A percentile compares a stretch with the other conserved stretches of the same genome.
Evolutionary conservation across 2,797 vertebrate species (phyloP).

Genomic region (Falco biarmicus): DNA sequence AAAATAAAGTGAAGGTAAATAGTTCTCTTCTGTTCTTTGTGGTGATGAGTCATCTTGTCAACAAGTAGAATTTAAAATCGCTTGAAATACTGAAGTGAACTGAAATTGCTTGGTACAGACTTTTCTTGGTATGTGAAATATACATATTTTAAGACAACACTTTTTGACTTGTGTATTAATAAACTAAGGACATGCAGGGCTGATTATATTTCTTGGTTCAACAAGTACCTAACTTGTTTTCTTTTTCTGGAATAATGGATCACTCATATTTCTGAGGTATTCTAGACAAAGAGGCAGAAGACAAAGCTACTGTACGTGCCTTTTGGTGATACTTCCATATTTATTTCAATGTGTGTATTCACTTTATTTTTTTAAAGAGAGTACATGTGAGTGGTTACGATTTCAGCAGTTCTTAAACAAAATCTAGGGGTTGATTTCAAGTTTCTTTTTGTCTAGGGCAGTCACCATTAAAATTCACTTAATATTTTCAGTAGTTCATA

Average conservation of each 20-base stretch:
- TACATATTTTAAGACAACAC: background rate
- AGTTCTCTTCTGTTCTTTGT: background rate
- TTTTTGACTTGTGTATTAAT: background rate
- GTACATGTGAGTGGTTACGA: background rate
- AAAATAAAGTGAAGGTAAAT: background rate
- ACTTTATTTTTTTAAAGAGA: background rate
- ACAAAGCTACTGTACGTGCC: background rate
- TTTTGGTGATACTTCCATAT: background rate
- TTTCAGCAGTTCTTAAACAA: background rate
- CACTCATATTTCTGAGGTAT: background rate
- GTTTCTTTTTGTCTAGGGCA: background rate
- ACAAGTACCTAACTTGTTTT: constrained; percentile 8
- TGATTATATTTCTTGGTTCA: background rate
- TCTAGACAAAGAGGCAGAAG: background rate
- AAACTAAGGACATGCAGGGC: background rate
- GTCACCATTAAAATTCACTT: background rate
- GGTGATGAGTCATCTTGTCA: background rate
- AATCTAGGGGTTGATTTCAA: background rate
- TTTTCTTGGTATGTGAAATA: background rate
- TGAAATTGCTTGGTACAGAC: background rate
- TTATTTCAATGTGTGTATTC: background rate
- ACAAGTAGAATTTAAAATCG: background rate
- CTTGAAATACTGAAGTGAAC: background rate
- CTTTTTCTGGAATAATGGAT: background rate
- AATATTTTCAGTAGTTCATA: background rate